Base-by-base conservation (phyloP, 2,797 vertebrate species). In the Sparidentex hasta region DNA sequence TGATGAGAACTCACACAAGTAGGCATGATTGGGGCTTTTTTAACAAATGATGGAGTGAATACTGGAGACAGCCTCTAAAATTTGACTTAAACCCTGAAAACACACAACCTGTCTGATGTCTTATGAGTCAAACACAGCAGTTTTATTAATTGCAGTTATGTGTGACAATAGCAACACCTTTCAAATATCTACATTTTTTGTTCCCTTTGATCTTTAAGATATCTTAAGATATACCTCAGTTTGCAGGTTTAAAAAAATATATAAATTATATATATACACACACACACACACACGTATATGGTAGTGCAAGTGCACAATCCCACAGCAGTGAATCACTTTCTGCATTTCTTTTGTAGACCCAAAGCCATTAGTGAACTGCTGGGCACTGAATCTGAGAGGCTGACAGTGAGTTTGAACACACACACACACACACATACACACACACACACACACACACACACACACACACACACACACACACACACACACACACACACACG, bases 341-440 rank as follows among this genome's bases (percentile, higher is more conserved):
- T 70, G 56, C 48, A 54, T 27, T 76, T 67, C 64, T 63, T 73
- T 66, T 73, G 25, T 33, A 71, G 38, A 74, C n/a, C 47, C 50
- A 57, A 43, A 77, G 63, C 65, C 50, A 74, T 84, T 73, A 79
- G 48, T 44, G 41, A 38, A 72, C 56, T 38, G 65, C 80, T 47
- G 55, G 74, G 74, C 54, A 27, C 41, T 59, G 55, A 72, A 58
- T 71, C 44, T 78, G 16, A 25, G 43, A 38, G 43, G 64, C 71
- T 76, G 76, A 69, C 71, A 68, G 54, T 0, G 20, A 63, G 75
- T 52, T 57, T 50, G 56, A 81, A 41, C 46, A 56, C 38, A 41
- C 46, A 56, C 38, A 41, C 46, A 56, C 38, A 41, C 46, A 56
- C 38, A 41, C 46, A 56, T 27, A 41, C 46, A 56, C 38, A 41